Conservation (phyloP, 2,113 vertebrate genomes). For the Pterocles burchelli region DNA sequence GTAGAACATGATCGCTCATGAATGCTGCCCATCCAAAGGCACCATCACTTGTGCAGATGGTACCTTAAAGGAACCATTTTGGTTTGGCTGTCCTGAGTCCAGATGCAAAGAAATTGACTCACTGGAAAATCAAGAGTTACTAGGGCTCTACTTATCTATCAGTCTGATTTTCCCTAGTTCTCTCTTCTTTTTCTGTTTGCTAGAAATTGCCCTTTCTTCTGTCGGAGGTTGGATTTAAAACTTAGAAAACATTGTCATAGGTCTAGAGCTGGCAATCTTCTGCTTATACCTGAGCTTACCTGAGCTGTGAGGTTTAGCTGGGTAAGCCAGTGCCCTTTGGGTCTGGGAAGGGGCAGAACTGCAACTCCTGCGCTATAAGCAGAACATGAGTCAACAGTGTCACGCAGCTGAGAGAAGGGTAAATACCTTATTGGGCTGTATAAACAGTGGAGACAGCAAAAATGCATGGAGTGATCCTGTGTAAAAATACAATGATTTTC, state of each 20-base stretch:
- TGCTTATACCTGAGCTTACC: not conserved
- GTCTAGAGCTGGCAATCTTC: not conserved
- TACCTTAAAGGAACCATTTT: not conserved
- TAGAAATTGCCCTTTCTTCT: not conserved
- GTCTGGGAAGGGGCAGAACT: not conserved
- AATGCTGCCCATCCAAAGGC: not conserved
- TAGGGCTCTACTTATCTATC: not conserved
- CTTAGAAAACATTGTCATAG: not conserved
- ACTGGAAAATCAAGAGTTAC: not conserved
- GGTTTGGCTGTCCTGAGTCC: not conserved
- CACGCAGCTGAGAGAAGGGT: not conserved
- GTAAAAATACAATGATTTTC: conserved; percentile 29
- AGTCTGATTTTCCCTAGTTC: not conserved
- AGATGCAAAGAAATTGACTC: not conserved
- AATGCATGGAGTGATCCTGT: not conserved
- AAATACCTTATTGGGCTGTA: not conserved
- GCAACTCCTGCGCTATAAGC: not conserved
- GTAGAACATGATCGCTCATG: not conserved
- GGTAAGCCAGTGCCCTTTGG: rapidly evolving
- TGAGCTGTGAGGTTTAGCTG: not conserved
- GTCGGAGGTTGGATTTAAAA: not conserved
- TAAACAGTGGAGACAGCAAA: not conserved
- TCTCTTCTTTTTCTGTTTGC: not conserved
- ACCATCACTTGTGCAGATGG: not conserved
- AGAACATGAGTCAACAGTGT: not conserved